Evolutionary conservation across 2,888 invertebrate genomes (phyloP).

Genomic region (Andrena dorsata): DNA sequence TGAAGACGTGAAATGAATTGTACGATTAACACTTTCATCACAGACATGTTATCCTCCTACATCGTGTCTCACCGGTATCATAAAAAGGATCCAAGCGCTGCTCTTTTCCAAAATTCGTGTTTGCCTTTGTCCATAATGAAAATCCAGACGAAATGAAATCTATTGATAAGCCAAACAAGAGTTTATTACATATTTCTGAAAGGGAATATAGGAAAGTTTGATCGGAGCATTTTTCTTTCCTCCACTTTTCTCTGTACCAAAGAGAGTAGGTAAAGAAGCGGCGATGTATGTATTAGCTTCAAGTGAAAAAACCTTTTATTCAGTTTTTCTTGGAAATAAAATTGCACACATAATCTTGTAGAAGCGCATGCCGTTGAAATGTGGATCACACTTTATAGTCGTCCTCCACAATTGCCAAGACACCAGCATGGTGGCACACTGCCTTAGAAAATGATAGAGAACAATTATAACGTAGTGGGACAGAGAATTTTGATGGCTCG

Average conservation of each 20-base stretch:
- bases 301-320: background rate
- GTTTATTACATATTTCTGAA: too few relatives aligned
- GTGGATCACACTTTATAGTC: constrained; percentile 22
- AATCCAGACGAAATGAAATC: background rate
- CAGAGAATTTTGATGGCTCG: constrained; percentile 35
- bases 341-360: background rate
- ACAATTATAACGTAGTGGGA: background rate
- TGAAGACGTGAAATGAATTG: constrained; percentile 9
- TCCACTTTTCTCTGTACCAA: background rate
- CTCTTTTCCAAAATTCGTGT: background rate
- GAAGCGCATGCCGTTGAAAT: background rate
- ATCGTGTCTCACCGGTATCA: background rate
- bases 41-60: constrained; percentile 9
- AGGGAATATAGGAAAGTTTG: too few relatives aligned
- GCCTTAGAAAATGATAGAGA: constrained; percentile 35
- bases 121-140: background rate
- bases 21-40: constrained; percentile 9
- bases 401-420: constrained; percentile 13
- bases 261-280: background rate
- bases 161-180: too few relatives aligned
- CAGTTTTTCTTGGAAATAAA: background rate
- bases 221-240: background rate
- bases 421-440: constrained; percentile 11
- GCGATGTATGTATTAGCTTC: background rate
- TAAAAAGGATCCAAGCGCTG: background rate